A percentile compares a stretch with the other conserved stretches of the same genome.
Conservation (phyloP, 64 coral and sea anemone genomes). For the Exaiptasia diaphana region DNA sequence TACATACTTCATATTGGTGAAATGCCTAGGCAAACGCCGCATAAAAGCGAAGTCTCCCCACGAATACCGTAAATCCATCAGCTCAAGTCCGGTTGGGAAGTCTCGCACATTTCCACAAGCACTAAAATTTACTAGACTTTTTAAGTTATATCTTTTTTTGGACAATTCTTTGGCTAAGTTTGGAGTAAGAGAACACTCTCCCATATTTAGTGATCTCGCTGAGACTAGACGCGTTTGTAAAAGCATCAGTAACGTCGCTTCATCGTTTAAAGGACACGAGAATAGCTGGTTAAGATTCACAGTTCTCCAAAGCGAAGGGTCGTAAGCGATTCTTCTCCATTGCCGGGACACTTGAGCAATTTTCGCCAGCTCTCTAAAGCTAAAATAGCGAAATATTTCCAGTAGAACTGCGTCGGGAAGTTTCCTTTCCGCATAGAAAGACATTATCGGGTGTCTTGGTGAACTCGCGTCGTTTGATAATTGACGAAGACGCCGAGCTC, state of each 20-base stretch:
- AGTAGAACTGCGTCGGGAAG: slow-evolving; percentile 88
- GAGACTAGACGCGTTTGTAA: slow-evolving; percentile 89
- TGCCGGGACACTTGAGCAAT: slow-evolving; percentile 72
- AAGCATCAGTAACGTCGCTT: slow-evolving; percentile 96
- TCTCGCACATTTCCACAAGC: slow-evolving; percentile 83
- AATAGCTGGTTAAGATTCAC: slow-evolving; percentile 79
- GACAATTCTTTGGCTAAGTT: slow-evolving; percentile 91
- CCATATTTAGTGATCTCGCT: slow-evolving; percentile 84
- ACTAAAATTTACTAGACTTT: slow-evolving; percentile 76
- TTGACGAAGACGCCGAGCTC: slow-evolving; percentile 23
- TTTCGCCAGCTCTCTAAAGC: slow-evolving; percentile 68
- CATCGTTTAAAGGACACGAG: slow-evolving; percentile 41
- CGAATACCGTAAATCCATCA: slow-evolving; percentile 95
- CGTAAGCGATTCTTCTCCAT: slow-evolving; percentile 98
- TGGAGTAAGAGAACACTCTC: slow-evolving; percentile 73
- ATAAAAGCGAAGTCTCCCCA: slow-evolving; percentile 97
- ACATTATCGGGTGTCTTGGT: neutral
- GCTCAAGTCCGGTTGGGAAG: slow-evolving; percentile 88
- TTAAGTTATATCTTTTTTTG: slow-evolving; percentile 68
- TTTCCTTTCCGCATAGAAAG: slow-evolving; percentile 43
- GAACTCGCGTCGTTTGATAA: slow-evolving; percentile 4
- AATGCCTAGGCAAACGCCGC: slow-evolving; percentile 93
- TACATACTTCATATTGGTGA: slow-evolving; percentile 90
- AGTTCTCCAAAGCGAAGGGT: slow-evolving; percentile 81
- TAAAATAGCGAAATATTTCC: slow-evolving; percentile 80